These are phyloP conservation scores for Heliconius sara DNA, from an alignment of 2,888 invertebrate species.

Conservation along the genomic window DNA sequence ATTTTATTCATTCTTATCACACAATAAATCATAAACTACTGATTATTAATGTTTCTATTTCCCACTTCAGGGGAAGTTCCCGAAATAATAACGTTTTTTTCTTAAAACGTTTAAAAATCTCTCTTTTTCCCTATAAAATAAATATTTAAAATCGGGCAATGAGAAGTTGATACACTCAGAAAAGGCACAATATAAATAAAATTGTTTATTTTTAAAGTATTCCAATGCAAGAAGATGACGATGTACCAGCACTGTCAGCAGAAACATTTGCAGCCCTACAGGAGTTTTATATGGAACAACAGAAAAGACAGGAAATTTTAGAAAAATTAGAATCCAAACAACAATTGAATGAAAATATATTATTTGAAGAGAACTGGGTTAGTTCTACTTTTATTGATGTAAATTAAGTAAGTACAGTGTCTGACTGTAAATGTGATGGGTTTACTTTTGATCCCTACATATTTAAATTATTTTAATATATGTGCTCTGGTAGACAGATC, in stretches of 20 bases:
- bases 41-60: no score
- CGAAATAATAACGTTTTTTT: no score
- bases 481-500: neutral
- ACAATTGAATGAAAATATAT: slow-evolving; percentile 74
- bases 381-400: slow-evolving; percentile 6
- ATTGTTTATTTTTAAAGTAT: neutral
- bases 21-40: no score
- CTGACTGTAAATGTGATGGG: neutral
- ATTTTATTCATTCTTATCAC: no score
- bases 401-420: neutral
- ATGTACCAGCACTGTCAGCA: slow-evolving; percentile 86
- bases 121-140: no score
- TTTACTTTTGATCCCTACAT: neutral
- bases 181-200: neutral
- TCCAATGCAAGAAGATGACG: slow-evolving; percentile 82
- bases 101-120: no score
- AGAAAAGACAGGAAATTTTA: slow-evolving; percentile 84
- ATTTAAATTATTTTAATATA: neutral
- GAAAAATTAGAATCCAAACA: slow-evolving; percentile 75
- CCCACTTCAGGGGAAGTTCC: no score
- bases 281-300: slow-evolving; percentile 90
- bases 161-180: no score
- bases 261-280: slow-evolving; percentile 89
- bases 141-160: no score
- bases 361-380: slow-evolving; percentile 93